These are phyloP conservation scores for Zalophus californianus DNA, from an alignment of 2,797 vertebrate species.

Conservation along the genomic window DNA sequence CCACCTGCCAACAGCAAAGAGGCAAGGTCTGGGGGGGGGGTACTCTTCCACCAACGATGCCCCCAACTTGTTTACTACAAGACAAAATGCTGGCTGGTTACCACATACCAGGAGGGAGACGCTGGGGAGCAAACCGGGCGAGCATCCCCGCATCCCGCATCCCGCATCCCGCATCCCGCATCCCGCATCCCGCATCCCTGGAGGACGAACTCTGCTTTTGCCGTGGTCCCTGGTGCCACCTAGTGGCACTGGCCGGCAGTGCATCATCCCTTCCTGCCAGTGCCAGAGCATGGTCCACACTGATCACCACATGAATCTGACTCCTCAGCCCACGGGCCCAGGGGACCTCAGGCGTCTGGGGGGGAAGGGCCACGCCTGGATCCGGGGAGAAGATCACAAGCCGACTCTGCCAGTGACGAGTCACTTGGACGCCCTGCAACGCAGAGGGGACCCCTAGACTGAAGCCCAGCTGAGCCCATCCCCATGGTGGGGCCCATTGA, in stretches of 20 bases:
- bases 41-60: accelerated
- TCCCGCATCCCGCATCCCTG: no score
- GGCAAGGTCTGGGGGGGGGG: background rate
- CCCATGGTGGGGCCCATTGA: no score
- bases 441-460: background rate
- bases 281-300: accelerated
- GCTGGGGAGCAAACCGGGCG: accelerated
- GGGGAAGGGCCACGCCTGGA: background rate
- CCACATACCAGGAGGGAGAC: accelerated
- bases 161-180: background rate
- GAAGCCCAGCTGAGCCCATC: accelerated
- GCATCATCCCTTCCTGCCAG: background rate
- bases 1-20: background rate
- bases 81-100: accelerated
- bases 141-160: background rate
- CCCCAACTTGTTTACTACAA: background rate
- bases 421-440: background rate
- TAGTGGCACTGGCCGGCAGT: background rate
- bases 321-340: background rate
- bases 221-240: constrained; percentile 39
- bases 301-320: background rate
- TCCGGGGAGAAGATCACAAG: background rate
- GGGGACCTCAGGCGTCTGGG: background rate
- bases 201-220: background rate
- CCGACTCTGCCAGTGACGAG: accelerated